phyloP scores from a whole-genome alignment of 2,888 invertebrate species.

The Hybos culiciformis region DNA sequence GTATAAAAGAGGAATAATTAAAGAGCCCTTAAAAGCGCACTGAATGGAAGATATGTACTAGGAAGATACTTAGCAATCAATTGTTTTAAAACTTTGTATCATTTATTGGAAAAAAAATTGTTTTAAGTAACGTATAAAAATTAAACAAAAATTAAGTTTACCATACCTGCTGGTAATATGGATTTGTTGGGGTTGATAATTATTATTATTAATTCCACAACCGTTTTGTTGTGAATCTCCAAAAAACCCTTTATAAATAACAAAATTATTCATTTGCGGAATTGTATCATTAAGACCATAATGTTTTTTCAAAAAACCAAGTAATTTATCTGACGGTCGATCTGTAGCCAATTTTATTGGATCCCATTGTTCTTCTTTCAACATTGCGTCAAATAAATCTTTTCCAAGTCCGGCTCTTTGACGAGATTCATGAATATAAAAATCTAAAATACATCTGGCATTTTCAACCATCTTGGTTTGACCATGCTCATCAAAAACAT shows the following conservation, averaged over 20 bases:
- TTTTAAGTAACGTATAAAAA: too few relatives aligned
- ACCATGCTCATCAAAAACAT: constrained; percentile 60
- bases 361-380: constrained; percentile 51
- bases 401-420: constrained; percentile 81
- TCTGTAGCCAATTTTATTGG: constrained; percentile 78
- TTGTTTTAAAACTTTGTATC: too few relatives aligned
- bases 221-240: constrained; percentile 18
- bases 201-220: constrained; percentile 13
- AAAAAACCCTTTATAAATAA: constrained; percentile 73
- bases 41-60: too few relatives aligned
- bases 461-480: constrained; percentile 60
- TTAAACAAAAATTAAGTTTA: too few relatives aligned
- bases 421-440: constrained; percentile 71
- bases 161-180: constrained; percentile 33
- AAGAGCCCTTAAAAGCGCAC: too few relatives aligned
- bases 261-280: constrained; percentile 78
- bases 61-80: too few relatives aligned
- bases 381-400: constrained; percentile 74
- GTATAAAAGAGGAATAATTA: too few relatives aligned
- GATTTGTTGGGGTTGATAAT: constrained; percentile 20
- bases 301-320: constrained; percentile 72
- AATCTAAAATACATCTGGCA: constrained; percentile 86
- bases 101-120: too few relatives aligned
- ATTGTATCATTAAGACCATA: constrained; percentile 52
- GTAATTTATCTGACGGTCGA: constrained; percentile 79